phyloP scores from a whole-genome alignment of 30 jellyfish, hydroid and myxozoan species.

The Pseudorhiza aurosa region DNA sequence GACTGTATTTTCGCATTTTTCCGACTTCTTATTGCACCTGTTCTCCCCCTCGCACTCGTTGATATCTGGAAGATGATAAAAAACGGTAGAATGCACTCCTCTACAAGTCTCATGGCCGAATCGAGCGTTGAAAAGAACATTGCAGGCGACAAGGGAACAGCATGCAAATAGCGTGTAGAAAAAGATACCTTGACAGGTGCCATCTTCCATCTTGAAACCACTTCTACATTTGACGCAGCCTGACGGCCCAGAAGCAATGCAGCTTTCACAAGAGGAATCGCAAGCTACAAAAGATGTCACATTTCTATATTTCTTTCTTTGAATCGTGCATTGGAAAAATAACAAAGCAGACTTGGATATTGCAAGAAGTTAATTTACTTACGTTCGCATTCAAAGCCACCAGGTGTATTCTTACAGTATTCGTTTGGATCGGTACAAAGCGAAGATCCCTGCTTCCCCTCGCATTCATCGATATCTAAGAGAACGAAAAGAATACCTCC shows the following conservation, averaged over 20 bases:
- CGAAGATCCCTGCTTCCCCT: conserved; percentile 34
- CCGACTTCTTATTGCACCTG: conserved; percentile 75
- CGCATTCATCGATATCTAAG: conserved; percentile 81
- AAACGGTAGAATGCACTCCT: no score
- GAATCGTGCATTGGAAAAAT: no score
- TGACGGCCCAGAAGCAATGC: conserved; percentile 73
- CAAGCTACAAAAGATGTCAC: conserved; percentile 81
- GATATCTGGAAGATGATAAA: conserved; percentile 53
- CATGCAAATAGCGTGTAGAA: background rate
- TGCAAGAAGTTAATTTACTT: background rate
- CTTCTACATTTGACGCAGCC: conserved; percentile 76
- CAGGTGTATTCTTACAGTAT: conserved; percentile 75
- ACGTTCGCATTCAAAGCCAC: conserved; percentile 74
- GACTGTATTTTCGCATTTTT: conserved; percentile 65
- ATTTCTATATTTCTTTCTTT: no score
- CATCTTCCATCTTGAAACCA: conserved; percentile 64
- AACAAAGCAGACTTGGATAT: no score
- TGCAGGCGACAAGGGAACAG: background rate
- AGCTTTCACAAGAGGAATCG: conserved; percentile 74
- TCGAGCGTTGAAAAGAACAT: no score
- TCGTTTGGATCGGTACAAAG: conserved; percentile 62
- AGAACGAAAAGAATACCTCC: background rate
- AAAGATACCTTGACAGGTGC: conserved; percentile 89
- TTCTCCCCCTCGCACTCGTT: conserved; percentile 72
- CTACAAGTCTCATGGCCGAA: no score